Percentiles rank a stretch among this genome's conserved stretches.
Evolutionary conservation across 2,888 invertebrate species (phyloP).

Genomic region (Trichopria drosophilae): DNA sequence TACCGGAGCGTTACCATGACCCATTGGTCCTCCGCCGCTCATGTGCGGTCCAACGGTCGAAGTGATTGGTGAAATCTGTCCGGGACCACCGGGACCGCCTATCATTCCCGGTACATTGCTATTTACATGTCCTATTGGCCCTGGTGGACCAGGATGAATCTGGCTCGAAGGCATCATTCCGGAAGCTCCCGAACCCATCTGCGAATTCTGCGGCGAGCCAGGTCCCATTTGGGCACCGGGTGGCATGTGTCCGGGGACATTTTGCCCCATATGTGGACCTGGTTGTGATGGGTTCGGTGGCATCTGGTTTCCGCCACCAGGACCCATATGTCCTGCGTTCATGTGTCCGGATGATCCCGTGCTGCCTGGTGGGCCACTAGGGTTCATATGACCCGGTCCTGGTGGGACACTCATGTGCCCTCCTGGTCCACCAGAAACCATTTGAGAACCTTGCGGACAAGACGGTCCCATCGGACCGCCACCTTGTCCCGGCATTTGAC

Average conservation of each 20-base stretch:
- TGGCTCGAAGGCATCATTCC: no score
- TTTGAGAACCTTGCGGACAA: conserved; percentile 3
- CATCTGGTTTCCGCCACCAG: conserved; percentile 40
- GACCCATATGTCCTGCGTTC: conserved; percentile 41
- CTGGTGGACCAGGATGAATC: conserved; percentile 39
- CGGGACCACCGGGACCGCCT: conserved; percentile 26
- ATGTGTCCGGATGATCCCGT: conserved; percentile 32
- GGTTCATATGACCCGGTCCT: conserved; percentile 43
- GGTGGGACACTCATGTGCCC: conserved; percentile 49
- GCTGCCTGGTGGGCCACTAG: conserved; percentile 39
- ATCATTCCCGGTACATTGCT: conserved; percentile 32
- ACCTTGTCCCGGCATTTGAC: conserved; percentile 16
- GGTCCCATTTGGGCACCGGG: conserved; percentile 49
- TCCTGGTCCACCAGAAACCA: conserved; percentile 52
- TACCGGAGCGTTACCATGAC: conserved; percentile 37
- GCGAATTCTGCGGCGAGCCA: conserved; percentile 44
- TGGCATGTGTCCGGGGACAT: conserved; percentile 45
- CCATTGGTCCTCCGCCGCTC: conserved; percentile 42
- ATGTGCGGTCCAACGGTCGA: conserved; percentile 1
- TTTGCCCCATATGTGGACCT: conserved; percentile 55
- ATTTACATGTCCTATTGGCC: conserved; percentile 41
- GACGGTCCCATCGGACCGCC: conserved; percentile 22
- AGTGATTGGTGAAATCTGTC: conserved; percentile 39
- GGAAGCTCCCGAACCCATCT: conserved; percentile 52
- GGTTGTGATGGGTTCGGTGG: conserved; percentile 48